Base-by-base conservation (phyloP, 1,140 invertebrate genomes). In the Zaprionus ornatus region DNA sequence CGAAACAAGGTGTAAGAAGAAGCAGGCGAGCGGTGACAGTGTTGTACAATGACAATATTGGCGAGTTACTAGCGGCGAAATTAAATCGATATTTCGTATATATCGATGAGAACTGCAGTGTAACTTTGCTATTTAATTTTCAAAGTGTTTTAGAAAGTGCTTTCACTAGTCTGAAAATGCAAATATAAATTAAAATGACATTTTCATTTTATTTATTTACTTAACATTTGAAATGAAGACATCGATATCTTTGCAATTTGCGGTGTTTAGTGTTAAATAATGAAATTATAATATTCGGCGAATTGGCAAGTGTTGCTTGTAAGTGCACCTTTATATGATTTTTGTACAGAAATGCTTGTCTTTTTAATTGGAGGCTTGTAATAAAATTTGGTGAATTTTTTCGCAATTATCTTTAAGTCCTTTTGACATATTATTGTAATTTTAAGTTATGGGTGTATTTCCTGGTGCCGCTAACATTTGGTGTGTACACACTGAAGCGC, bases 401-500 rank as follows among this genome's bases (percentile, higher is more conserved):
- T 56, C 2, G 2, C 3, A 10, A 1, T 12, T 5, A 19, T 15
- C 19, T 32, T 29, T 1, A 21, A 37, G 1, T 15, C 23, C 0
- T 9, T 9, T 17, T 23, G 7, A 0, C 13, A 7, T 12, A 23
- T 29, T 55, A 9, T 25, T 48, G n/a, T 4, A 12, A n/a, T 27
- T 61, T 37, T 9, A 37, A 54, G 6, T 52, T 29, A 35, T 71
- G 62, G 48, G 62, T 66, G 69, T 73, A 66, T 73, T 77, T 55
- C 35, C 37, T 29, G 35, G 55, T 42, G 66, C 50, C 70, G 77
- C 37, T 29, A 55, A 19, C 2, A 29, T 69, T 48, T 4, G 25
- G 74, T 88, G 83, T 87, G 83, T 65, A 80, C 70, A 88, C 84
- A 88, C 80, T 87, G 64, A 1, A 35, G 59, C 62, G 69, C 70